Base-by-base conservation (phyloP, 1,140 invertebrate species). In the Leguminivora glycinivorella region DNA sequence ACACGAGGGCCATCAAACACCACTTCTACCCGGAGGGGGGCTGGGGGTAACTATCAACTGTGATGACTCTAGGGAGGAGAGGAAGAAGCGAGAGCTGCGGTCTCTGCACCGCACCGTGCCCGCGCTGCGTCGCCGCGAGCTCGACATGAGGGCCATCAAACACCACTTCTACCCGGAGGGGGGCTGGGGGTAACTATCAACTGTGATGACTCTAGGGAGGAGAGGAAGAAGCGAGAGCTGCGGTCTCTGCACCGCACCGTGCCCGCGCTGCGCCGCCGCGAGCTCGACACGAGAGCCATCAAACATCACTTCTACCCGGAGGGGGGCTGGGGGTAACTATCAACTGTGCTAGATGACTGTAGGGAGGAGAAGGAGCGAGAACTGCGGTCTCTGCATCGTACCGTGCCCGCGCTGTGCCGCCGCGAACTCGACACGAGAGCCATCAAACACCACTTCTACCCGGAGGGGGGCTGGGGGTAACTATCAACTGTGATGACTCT, bases 381-480 rank as follows among this genome's bases (percentile, higher is more conserved):
- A n/a, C n/a, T n/a, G n/a, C n/a, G n/a, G n/a, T n/a, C n/a, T 9
- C n/a, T n/a, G 43, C 34, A 38, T 3, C 34, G 34, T 12, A 90
- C 92, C 1, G 89, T 84, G 22, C 96, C 96, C 0, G 95, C 95
- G 1, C 87, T 96, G 75, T 92, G 95, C 58, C 93, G 95, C 19
- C 93, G 94, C 78, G 95, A 96, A 67, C 93, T 96, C 67, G 96
- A 96, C 88, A 96, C 96, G 4, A 93, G 94, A n/a, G 95, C 95
- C 58, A 97, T 97, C 88, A 94, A 95, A 73, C 94, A 96, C 70
- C 91, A 92, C 77, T 92, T 92, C 76, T 92, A 92, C 68, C 90
- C 90, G 90, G 34, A 38, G 34, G 34, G 34, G 34, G 34, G 10
- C 14, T 38, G 34, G 34, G n/a, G 34, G 34, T 92, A 73, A 84